Percentiles rank a stretch among this genome's conserved stretches.
Evolutionary conservation across 2,888 invertebrate genomes (phyloP).

Genomic region (Hyposoter dolosus): DNA sequence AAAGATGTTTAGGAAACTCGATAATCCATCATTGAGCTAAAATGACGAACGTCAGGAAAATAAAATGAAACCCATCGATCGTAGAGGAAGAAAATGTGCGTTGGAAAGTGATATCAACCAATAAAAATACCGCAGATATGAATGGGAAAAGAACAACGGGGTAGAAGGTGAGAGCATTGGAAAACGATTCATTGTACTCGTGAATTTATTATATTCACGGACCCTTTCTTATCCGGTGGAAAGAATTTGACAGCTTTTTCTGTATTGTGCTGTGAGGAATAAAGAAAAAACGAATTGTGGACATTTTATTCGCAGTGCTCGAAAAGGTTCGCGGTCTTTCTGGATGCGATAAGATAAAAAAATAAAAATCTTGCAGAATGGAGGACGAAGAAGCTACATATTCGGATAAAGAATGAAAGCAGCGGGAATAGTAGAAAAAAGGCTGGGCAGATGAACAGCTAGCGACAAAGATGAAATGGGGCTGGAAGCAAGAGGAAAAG

Average conservation of each 20-base stretch:
- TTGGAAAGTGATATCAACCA: neutral
- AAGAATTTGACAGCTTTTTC: constrained; percentile 12
- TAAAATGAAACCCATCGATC: neutral
- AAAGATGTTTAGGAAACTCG: neutral
- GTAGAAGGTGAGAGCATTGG: neutral
- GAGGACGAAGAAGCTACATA: neutral
- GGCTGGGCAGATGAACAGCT: constrained; percentile 27
- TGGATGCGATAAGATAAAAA: neutral
- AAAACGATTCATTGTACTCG: neutral
- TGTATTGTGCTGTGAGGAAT: neutral
- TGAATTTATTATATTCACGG: constrained; percentile 13
- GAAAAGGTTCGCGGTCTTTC: neutral
- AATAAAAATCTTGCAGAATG: neutral
- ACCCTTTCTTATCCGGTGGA: neutral
- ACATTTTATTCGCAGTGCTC: neutral
- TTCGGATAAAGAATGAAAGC: neutral
- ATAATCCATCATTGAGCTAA: neutral
- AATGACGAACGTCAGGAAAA: neutral
- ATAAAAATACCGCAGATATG: neutral
- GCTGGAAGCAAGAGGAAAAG: neutral
- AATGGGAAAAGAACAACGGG: neutral
- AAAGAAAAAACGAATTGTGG: constrained; percentile 11
- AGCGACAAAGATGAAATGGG: constrained; percentile 23
- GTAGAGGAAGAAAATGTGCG: neutral
- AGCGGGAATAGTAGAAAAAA: constrained; percentile 20